Base-by-base conservation (phyloP, 2,888 invertebrate species). In the Lithophane socia region DNA sequence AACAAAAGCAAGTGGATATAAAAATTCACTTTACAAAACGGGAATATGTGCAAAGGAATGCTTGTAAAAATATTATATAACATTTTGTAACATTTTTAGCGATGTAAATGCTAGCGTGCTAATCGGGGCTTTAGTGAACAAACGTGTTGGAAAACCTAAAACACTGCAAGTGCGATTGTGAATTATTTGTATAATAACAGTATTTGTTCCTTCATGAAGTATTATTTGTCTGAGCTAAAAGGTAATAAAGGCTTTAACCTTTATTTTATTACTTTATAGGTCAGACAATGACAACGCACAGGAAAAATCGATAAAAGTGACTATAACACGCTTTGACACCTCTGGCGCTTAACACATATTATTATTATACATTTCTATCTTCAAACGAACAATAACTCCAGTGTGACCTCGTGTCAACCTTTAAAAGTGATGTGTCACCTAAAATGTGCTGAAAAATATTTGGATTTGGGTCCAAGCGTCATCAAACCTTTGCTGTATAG, bases 401-500 rank as follows among this genome's bases (percentile, higher is more conserved):
- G 42, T 64, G 85, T 84, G 77, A 84, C 82, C 72, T 60, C 70
- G 82, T 72, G 82, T 77, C 85, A 77, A 85, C 85, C 72, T 74
- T 74, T 73, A 84, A 42, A 77, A 73, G 83, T 84, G 72, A 85
- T 63, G 77, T 85, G 77, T 85, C 85, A 67, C 83, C 75, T 75
- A 74, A 77, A 82, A 71, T 69, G 83, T 77, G 78, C 83, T 77
- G 69, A 70, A 81, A 79, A 75, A 82, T 77, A 82, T 82, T 85
- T 82, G 82, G 77, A 75, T 69, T 64, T 80, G 58, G 52, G 65
- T 80, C 78, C 85, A 77, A 75, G 69, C 76, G 74, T 77, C 77
- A 66, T 84, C 83, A 84, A 84, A 84, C 83, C 83, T 84, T 74
- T 84, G 77, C 21, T 77, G 83, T 54, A 77, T 77, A 82, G 2